Evolutionary conservation across 1,140 invertebrate species (phyloP).

Genomic region (Drosophila santomea): DNA sequence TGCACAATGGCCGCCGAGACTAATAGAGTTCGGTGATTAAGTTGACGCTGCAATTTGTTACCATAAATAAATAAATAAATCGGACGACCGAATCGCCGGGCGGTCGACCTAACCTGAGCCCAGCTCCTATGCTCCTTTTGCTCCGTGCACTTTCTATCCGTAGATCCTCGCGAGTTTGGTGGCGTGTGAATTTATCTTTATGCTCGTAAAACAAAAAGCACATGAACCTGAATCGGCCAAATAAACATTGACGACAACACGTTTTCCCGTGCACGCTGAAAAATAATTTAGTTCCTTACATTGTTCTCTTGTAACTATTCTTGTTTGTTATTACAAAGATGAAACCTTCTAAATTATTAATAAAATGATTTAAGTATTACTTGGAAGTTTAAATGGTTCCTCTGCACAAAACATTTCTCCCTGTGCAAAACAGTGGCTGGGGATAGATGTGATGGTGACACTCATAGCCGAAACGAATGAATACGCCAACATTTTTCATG

Average conservation of each 20-base stretch:
- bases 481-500: slow-evolving; percentile 75
- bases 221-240: slow-evolving; percentile 72
- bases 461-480: slow-evolving; percentile 51
- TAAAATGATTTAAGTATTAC: too few species aligned
- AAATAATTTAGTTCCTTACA: not conserved
- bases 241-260: slow-evolving; percentile 66
- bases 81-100: slow-evolving; percentile 62
- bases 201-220: slow-evolving; percentile 76
- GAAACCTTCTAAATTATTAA: too few species aligned
- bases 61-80: slow-evolving; percentile 81
- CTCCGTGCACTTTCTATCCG: slow-evolving; percentile 4
- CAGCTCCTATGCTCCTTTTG: not conserved
- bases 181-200: slow-evolving; percentile 79
- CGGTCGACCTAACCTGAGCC: slow-evolving; percentile 18
- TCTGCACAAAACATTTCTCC: too few species aligned
- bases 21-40: slow-evolving; percentile 79
- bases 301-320: too few species aligned
- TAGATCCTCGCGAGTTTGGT: slow-evolving; percentile 40
- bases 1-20: slow-evolving; percentile 58
- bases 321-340: too few species aligned
- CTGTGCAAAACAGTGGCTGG: slow-evolving; percentile 4
- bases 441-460: slow-evolving; percentile 44
- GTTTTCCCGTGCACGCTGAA: not conserved
- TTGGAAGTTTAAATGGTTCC: too few species aligned
- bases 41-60: slow-evolving; percentile 83